phyloP scores from a whole-genome alignment of 2,888 invertebrate species.

The Emesis furor region DNA sequence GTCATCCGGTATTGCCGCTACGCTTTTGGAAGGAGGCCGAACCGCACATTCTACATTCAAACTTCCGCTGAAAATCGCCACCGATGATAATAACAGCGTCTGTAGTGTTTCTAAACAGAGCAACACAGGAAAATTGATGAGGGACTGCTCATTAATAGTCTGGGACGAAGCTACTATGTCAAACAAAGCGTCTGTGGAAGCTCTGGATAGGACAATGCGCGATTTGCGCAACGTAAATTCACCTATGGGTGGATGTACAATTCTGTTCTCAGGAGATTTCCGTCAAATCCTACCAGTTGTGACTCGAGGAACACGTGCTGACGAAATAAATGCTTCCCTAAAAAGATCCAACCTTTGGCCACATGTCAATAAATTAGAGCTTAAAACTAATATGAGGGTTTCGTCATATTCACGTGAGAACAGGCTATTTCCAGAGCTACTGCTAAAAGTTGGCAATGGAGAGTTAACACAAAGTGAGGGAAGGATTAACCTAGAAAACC shows the following conservation, averaged over 20 bases:
- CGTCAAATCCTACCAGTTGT: slow-evolving; percentile 75
- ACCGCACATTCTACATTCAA: slow-evolving; percentile 80
- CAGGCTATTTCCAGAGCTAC: slow-evolving; percentile 72
- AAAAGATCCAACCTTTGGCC: slow-evolving; percentile 70
- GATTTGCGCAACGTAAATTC: slow-evolving; percentile 71
- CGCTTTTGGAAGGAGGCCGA: slow-evolving; percentile 80
- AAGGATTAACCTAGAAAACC: slow-evolving; percentile 37
- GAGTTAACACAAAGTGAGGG: slow-evolving; percentile 66
- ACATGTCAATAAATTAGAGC: slow-evolving; percentile 73
- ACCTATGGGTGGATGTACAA: slow-evolving; percentile 73
- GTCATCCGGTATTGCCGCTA: slow-evolving; percentile 75
- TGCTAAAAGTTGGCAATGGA: slow-evolving; percentile 48
- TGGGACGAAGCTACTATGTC: slow-evolving; percentile 75
- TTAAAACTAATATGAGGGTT: slow-evolving; percentile 58
- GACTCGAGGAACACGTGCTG: slow-evolving; percentile 71
- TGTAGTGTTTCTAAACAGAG: slow-evolving; percentile 76
- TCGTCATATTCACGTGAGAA: slow-evolving; percentile 68
- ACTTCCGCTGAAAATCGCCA: slow-evolving; percentile 75
- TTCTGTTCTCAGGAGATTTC: slow-evolving; percentile 73
- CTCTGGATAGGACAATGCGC: slow-evolving; percentile 76
- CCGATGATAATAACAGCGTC: slow-evolving; percentile 70
- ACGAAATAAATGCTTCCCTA: slow-evolving; percentile 74
- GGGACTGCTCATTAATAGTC: slow-evolving; percentile 74
- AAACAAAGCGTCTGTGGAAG: slow-evolving; percentile 74
- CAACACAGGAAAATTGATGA: slow-evolving; percentile 74